Evolutionary conservation across 2,888 invertebrate genomes (phyloP), one percentile per base, ranked within the genome.

Genomic region (Piscicola geometra): DNA sequence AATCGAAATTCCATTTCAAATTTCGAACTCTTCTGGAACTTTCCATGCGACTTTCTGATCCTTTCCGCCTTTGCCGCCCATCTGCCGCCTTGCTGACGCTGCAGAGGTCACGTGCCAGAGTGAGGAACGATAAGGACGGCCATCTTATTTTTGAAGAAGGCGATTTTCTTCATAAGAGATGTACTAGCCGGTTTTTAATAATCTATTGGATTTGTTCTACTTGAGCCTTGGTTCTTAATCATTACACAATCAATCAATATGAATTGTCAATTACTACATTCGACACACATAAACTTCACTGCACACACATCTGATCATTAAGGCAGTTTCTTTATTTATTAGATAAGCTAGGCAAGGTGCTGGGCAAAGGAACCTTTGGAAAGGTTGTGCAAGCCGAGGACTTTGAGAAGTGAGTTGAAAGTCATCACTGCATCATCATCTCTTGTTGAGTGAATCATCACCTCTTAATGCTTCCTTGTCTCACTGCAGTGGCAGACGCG

Each of bases 331-430:
- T 50, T 92, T 86, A 81, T 80, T 77, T 82, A 82, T 78, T 93
- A 98, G 98, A 97, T 92, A 94, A 95, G 90, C 93, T 99, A 88
- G 90, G 94, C 89, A 91, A 92, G 88, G 99, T 98, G 84, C 91
- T 99, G 86, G 99, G 99, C 84, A 98, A 99, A 89, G 99, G 99
- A 86, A 99, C 99, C 83, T 99, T 99, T 90, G 99, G 99, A 87
- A 98, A 98, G 90, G 98, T 99, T 86, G 96, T 98, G 86, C 93
- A 96, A 90, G 96, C 96, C 88, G 93, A 93, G 88, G 97, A 97
- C 88, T 77, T 80, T 88, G 91, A 93, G 89, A 92, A 91, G 94
- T 95, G 88, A 91, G 91, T 25, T 41, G 1, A 28, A 28, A 41
- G 25, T 56, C 0, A 18, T n/a, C 1, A n/a, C 3, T 68, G 25